phyloP scores from a whole-genome alignment of 2,113 vertebrate species.

The Zapornia atra region DNA sequence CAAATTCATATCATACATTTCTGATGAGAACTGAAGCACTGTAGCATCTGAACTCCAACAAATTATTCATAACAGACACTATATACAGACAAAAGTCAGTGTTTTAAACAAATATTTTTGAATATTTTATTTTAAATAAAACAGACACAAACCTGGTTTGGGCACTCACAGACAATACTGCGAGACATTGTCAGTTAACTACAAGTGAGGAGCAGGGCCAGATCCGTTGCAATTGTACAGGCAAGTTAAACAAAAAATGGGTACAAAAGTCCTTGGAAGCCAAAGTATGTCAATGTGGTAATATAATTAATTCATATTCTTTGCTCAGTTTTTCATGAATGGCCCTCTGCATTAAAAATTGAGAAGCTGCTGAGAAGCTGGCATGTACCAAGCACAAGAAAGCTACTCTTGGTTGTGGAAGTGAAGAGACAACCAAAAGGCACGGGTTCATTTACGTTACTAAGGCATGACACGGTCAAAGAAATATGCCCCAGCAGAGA shows the following conservation, averaged over 20 bases:
- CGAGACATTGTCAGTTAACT: neutral
- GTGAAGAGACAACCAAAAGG: neutral
- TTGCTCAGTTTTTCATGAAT: neutral
- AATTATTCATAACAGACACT: conserved; percentile 48
- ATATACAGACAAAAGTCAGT: conserved; percentile 19
- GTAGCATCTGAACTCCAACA: conserved; percentile 38
- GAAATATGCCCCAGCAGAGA: neutral
- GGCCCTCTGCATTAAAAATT: neutral
- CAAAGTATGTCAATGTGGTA: neutral
- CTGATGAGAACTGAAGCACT: conserved; percentile 43
- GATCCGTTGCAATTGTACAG: neutral
- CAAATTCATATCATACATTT: conserved; percentile 49
- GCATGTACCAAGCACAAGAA: neutral
- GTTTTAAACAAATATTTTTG: conserved; percentile 51
- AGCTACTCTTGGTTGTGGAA: neutral
- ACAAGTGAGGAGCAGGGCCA: neutral
- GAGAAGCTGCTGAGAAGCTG: neutral
- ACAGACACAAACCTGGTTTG: neutral
- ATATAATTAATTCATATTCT: conserved; percentile 32
- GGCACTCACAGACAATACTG: neutral
- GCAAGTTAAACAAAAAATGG: conserved; percentile 2
- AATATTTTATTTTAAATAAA: conserved; percentile 45
- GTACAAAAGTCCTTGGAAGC: neutral
- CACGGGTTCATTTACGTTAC: neutral
- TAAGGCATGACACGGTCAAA: neutral